Evolutionary conservation across 2,797 vertebrate species (phyloP).

Genomic region (Melanotaenia boesemani): DNA sequence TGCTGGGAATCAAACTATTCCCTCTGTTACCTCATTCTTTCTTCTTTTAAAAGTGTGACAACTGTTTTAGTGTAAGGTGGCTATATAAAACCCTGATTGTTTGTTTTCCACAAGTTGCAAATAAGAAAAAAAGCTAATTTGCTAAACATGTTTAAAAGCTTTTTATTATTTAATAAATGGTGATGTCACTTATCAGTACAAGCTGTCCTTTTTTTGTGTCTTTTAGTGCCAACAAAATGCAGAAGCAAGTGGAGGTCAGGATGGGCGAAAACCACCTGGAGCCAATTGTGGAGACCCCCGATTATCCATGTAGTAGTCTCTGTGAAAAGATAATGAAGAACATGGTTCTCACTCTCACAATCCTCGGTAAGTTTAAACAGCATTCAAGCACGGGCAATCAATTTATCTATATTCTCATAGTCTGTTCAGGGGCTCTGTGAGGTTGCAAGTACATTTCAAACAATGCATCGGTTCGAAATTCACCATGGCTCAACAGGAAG

Average conservation of each 20-base stretch:
- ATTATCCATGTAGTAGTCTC: slow-evolving; percentile 80
- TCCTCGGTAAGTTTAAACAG: slow-evolving; percentile 86
- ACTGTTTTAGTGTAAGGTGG: background rate
- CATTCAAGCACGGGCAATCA: background rate
- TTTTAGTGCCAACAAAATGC: slow-evolving; percentile 90
- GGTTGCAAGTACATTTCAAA: slow-evolving; percentile 10
- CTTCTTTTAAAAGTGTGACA: background rate
- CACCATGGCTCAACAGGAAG: slow-evolving; percentile 12
- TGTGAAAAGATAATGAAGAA: slow-evolving; percentile 92
- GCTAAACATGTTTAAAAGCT: background rate
- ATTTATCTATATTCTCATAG: background rate
- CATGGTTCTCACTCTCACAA: slow-evolving; percentile 93
- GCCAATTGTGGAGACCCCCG: slow-evolving; percentile 70
- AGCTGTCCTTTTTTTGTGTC: background rate
- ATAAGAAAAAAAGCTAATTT: background rate
- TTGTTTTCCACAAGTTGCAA: background rate
- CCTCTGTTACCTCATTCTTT: background rate
- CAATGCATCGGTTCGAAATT: background rate
- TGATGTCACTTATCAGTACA: background rate
- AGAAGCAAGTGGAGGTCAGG: slow-evolving; percentile 96
- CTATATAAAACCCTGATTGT: background rate
- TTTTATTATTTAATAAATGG: background rate
- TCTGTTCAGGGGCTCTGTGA: background rate
- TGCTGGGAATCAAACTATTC: background rate
- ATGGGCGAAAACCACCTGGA: slow-evolving; percentile 92